Percentiles rank a stretch among this genome's conserved stretches.
Evolutionary conservation across 1,140 invertebrate genomes (phyloP).

Genomic region (Drosophila ambigua): DNA sequence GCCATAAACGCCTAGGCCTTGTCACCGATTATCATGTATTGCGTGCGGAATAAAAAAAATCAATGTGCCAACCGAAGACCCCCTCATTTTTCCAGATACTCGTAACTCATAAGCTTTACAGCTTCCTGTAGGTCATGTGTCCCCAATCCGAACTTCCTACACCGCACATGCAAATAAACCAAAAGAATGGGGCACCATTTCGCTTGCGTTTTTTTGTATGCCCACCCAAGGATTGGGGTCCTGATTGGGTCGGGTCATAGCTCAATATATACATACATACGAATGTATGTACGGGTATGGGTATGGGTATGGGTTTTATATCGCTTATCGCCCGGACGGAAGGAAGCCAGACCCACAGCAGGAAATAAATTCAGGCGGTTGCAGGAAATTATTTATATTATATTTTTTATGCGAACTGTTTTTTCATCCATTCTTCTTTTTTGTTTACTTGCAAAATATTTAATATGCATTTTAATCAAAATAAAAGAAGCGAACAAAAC

Average conservation of each 20-base stretch:
- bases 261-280: slow-evolving; percentile 16
- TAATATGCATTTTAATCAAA: slow-evolving; percentile 82
- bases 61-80: slow-evolving; percentile 9
- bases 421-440: slow-evolving; percentile 48
- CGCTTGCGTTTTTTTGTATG: slow-evolving; percentile 37
- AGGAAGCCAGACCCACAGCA: slow-evolving; percentile 60
- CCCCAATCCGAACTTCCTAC: slow-evolving; percentile 28
- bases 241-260: slow-evolving; percentile 31
- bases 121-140: slow-evolving; percentile 61
- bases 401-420: slow-evolving; percentile 60
- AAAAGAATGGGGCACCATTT: slow-evolving; percentile 22
- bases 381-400: slow-evolving; percentile 82
- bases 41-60: slow-evolving; percentile 40
- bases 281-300: slow-evolving; percentile 4
- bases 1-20: slow-evolving; percentile 7
- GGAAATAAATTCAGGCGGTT: slow-evolving; percentile 60
- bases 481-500: slow-evolving; percentile 54
- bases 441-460: slow-evolving; percentile 57
- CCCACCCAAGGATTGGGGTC: slow-evolving; percentile 33
- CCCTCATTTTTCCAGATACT: slow-evolving; percentile 67
- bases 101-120: slow-evolving; percentile 67
- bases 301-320: slow-evolving; percentile 21
- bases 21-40: background rate
- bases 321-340: slow-evolving; percentile 62
- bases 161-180: slow-evolving; percentile 62